Evolutionary conservation across 2,888 invertebrate species (phyloP).

Genomic region (Thymelicus sylvestris): DNA sequence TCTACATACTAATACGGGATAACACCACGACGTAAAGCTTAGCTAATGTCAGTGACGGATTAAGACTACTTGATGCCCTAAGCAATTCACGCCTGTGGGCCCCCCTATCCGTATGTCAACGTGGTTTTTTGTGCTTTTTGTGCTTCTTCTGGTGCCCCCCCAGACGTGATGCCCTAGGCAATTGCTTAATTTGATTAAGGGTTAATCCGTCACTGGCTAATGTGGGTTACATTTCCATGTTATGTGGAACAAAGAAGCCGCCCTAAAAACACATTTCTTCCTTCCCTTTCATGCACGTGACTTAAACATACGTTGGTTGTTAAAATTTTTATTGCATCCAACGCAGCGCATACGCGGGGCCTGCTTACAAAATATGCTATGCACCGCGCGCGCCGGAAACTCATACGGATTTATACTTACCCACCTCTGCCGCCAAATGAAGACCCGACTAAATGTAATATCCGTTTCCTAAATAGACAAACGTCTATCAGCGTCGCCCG

Average conservation of each 20-base stretch:
- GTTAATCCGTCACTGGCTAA: too few species aligned
- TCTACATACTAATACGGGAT: conserved; percentile 48
- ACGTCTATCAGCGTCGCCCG: conserved; percentile 79
- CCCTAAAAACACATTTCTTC: conserved; percentile 69
- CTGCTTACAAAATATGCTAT: conserved; percentile 80
- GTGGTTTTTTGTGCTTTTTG: too few species aligned
- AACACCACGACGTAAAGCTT: background rate
- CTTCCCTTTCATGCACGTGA: conserved; percentile 54
- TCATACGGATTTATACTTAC: conserved; percentile 77
- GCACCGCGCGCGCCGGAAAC: conserved; percentile 78
- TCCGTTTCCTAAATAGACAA: conserved; percentile 85
- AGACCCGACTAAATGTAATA: conserved; percentile 82
- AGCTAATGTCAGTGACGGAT: too few species aligned
- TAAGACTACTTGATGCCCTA: too few species aligned
- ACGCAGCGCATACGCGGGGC: conserved; percentile 68
- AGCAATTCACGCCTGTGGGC: too few species aligned
- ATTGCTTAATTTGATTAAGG: too few species aligned
- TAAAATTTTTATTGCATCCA: conserved; percentile 73
- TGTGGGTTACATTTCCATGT: conserved; percentile 30
- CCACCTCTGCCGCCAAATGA: conserved; percentile 82
- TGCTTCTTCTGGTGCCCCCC: too few species aligned
- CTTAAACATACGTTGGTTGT: conserved; percentile 72
- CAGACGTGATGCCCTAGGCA: too few species aligned
- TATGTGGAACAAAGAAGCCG: conserved; percentile 36
- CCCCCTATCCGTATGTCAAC: too few species aligned